Evolutionary conservation across 2,888 invertebrate genomes (phyloP), one percentile per base, ranked within the genome.

Genomic region (Choristoneura rosaceana): DNA sequence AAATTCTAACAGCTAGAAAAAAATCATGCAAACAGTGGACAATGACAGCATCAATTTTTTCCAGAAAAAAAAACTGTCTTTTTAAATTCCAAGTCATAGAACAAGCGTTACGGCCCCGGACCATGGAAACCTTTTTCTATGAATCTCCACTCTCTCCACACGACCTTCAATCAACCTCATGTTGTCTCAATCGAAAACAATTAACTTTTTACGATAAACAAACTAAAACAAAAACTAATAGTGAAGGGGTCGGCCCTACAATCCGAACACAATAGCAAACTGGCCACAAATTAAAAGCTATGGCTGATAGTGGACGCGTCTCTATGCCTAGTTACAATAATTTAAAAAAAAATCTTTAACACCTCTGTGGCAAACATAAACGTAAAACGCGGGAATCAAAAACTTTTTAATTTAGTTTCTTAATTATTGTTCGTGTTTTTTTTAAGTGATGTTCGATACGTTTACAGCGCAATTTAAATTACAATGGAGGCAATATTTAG

Each of bases 401-500:
- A 2, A 47, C 14, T 50, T n/a, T 50, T 50, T n/a, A 33, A 15
- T 59, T 17, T 61, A 34, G 45, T 70, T 34, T 45, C 50, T 67
- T 69, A 55, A 63, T 45, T 55, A 73, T 61, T 12, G 64, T 64
- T 71, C 67, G 64, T 73, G 64, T n/a, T 67, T 62, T 75, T 77
- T 81, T 76, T 59, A 41, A 63, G 85, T 74, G 77, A 87, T 90
- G 89, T 87, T 91, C 71, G 87, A 89, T 74, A 81, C 74, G 43
- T 84, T 86, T 58, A 83, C 79, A 77, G 77, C 79, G 55, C 86
- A 89, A 71, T 81, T 93, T 2, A 87, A 87, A 79, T 80, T 86
- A 75, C 90, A 91, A 90, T 93, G 94, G 94, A 86, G 91, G 74
- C 94, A 93, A 84, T 93, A 92, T 85, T 90, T 93, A 79, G 88